These are phyloP conservation scores for Stramonita haemastoma DNA, from an alignment of 2,888 invertebrate species.

Conservation along the genomic window DNA sequence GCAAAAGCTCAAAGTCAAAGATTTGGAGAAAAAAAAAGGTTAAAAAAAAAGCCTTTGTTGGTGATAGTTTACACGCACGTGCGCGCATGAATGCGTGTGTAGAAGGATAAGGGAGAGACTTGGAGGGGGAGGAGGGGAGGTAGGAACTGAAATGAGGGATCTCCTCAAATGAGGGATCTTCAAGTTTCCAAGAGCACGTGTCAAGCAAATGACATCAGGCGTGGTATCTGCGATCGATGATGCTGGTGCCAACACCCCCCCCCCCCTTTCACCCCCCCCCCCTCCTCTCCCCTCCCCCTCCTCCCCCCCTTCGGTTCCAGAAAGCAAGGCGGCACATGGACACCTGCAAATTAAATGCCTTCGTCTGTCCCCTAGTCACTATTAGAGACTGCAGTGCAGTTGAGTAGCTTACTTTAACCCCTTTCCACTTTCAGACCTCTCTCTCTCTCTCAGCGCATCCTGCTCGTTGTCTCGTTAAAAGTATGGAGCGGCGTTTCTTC, in stretches of 20 bases:
- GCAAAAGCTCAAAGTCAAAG: neutral
- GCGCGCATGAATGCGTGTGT: no score
- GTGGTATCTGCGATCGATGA: neutral
- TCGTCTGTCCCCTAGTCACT: neutral
- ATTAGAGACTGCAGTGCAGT: neutral
- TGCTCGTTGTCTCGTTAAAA: neutral
- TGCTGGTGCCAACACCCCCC: neutral
- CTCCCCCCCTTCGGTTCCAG: neutral
- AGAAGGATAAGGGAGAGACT: neutral
- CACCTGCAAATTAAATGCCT: slow-evolving; percentile 14
- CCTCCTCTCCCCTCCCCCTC: no score
- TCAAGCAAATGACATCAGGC: neutral
- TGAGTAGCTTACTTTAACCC: neutral
- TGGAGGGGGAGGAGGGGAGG: neutral
- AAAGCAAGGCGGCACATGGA: neutral
- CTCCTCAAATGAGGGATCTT: no score
- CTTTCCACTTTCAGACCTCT: neutral
- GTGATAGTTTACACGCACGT: no score
- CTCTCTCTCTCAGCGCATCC: neutral
- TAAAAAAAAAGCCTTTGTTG: neutral
- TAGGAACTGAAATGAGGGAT: no score
- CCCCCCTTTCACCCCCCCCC: no score
- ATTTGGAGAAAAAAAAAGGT: neutral
- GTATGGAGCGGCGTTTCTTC: no score
- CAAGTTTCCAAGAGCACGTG: neutral